phyloP scores from a whole-genome alignment of 2,888 invertebrate genomes.

The Polyommatus iphigenia region DNA sequence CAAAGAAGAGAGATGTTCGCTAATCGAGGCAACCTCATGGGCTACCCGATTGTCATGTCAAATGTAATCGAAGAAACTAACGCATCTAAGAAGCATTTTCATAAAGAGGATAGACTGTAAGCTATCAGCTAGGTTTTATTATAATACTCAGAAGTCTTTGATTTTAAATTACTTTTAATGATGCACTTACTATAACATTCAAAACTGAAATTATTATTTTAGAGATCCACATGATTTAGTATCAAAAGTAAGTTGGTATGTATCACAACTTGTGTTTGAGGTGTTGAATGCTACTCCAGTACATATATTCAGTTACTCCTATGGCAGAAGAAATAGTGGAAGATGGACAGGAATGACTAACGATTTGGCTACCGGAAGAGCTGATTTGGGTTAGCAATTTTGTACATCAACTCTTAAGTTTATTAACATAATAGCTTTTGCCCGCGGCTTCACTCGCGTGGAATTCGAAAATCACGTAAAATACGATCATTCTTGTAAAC shows the following conservation, averaged over 20 bases:
- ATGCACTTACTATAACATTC: no score
- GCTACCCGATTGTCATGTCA: constrained; percentile 58
- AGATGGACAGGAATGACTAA: constrained; percentile 65
- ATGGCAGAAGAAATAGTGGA: constrained; percentile 59
- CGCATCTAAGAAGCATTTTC: constrained; percentile 53
- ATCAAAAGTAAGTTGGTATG: constrained; percentile 58
- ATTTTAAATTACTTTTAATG: no score
- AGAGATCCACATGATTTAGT: constrained; percentile 55
- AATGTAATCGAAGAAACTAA: constrained; percentile 66
- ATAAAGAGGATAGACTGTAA: constrained; percentile 59
- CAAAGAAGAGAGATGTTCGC: constrained; percentile 52
- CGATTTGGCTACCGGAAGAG: constrained; percentile 53
- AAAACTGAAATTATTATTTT: no score
- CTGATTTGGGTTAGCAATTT: constrained; percentile 56
- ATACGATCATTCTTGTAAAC: no score
- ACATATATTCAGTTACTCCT: constrained; percentile 57
- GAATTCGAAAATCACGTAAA: no score
- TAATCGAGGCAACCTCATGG: constrained; percentile 57
- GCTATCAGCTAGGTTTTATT: constrained; percentile 36
- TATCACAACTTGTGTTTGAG: constrained; percentile 52
- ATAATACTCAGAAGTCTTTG: no score
- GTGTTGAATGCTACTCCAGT: constrained; percentile 64
- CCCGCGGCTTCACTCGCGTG: no score
- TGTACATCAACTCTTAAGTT: not conserved
- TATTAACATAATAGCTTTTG: no score